Conservation (phyloP, 1,140 invertebrate genomes). For the Stratiolaelaps scimitus region DNA sequence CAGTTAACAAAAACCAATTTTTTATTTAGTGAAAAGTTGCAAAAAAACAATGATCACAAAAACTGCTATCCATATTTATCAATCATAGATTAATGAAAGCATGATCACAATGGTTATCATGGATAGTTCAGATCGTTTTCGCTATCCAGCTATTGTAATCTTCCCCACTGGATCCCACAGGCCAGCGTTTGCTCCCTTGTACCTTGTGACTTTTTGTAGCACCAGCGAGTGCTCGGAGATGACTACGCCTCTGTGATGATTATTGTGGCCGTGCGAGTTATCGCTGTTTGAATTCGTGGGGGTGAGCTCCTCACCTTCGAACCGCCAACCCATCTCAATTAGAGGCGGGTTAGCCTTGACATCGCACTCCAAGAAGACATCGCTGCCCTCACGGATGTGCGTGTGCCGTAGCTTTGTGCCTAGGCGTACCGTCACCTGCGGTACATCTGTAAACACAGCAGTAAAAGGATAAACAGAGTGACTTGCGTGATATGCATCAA, state of each 20-base stretch:
- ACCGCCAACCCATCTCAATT: slow-evolving; percentile 34
- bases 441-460: slow-evolving; percentile 34
- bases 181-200: slow-evolving; percentile 34
- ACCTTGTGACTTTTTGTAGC: slow-evolving; percentile 58
- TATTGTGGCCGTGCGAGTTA: slow-evolving; percentile 38
- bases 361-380: slow-evolving; percentile 48
- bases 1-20: too few relatives aligned
- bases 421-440: slow-evolving; percentile 36
- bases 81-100: too few relatives aligned
- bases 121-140: too few relatives aligned
- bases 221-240: slow-evolving; percentile 67
- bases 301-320: slow-evolving; percentile 33
- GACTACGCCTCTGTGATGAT: slow-evolving; percentile 58
- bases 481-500: not conserved
- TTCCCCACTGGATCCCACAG: not conserved
- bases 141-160: too few relatives aligned
- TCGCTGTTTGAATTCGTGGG: too few relatives aligned
- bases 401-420: slow-evolving; percentile 37
- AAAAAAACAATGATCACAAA: too few relatives aligned
- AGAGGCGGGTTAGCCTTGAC: slow-evolving; percentile 46
- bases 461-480: not conserved
- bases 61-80: too few relatives aligned
- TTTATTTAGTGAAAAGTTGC: too few relatives aligned
- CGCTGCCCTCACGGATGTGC: slow-evolving; percentile 46
- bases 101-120: too few relatives aligned